A percentile compares a stretch with the other conserved stretches of the same genome.
These are phyloP conservation scores for Conomelus anceps DNA, from an alignment of 2,888 invertebrate genomes.

Conservation along the genomic window DNA sequence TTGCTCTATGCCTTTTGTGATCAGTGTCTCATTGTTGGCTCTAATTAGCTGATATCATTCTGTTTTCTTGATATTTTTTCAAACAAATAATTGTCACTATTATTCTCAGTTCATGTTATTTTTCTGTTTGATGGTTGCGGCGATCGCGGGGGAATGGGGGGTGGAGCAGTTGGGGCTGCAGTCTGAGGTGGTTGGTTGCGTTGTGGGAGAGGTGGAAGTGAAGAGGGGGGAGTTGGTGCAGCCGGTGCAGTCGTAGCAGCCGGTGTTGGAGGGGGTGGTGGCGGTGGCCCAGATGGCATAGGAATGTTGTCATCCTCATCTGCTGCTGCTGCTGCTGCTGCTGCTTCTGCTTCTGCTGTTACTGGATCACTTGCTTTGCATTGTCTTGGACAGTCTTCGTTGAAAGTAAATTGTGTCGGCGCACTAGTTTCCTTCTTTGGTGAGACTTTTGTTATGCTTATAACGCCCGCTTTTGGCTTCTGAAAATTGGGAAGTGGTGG, in stretches of 20 bases:
- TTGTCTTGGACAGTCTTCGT: constrained; percentile 32
- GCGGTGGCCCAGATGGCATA: constrained; percentile 26
- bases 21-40: background rate
- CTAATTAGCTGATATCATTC: background rate
- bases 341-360: background rate
- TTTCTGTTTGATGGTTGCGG: constrained; percentile 2
- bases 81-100: background rate
- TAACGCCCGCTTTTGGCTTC: constrained; percentile 47
- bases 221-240: constrained; percentile 19
- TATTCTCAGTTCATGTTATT: background rate
- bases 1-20: background rate
- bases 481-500: constrained; percentile 52
- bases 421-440: constrained; percentile 24
- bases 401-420: constrained; percentile 20
- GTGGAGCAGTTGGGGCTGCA: constrained; percentile 41
- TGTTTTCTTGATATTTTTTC: background rate
- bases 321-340: background rate
- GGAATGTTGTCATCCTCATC: constrained; percentile 14
- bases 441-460: constrained; percentile 43
- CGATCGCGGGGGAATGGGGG: constrained; percentile 54
- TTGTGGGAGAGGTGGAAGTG: constrained; percentile 40
- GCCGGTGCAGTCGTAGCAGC: constrained; percentile 26
- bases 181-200: constrained; percentile 34
- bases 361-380: background rate
- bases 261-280: constrained; percentile 24